These are phyloP conservation scores for Cephus pulcher DNA, from an alignment of 2,888 invertebrate genomes.

Conservation along the genomic window DNA sequence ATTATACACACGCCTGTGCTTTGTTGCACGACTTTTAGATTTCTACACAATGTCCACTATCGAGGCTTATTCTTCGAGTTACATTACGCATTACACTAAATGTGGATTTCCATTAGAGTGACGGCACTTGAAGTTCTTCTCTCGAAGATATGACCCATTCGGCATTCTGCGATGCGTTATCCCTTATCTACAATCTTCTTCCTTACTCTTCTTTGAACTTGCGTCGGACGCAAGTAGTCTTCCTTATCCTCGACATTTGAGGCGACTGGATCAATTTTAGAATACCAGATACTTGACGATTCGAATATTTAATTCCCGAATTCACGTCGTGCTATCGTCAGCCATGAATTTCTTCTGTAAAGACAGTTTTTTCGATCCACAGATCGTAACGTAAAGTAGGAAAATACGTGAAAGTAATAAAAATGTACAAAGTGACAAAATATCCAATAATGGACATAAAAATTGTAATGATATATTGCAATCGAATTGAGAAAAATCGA, in stretches of 20 bases:
- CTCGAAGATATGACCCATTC: not conserved
- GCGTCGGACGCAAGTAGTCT: not conserved
- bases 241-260: not conserved
- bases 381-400: not conserved
- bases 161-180: not conserved
- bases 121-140: not conserved
- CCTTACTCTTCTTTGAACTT: not conserved
- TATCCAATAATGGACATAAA: no score
- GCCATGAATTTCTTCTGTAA: not conserved
- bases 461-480: no score
- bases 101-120: conserved; percentile 21
- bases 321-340: not conserved
- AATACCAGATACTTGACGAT: not conserved
- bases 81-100: conserved; percentile 54
- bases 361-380: not conserved
- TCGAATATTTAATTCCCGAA: not conserved
- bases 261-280: not conserved
- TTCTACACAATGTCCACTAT: conserved; percentile 44
- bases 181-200: not conserved
- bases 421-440: not conserved
- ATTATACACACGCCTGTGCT: conserved; percentile 29
- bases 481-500: not conserved
- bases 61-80: conserved; percentile 53
- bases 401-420: not conserved
- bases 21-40: conserved; percentile 48